phyloP scores from a whole-genome alignment of 30 jellyfish, hydroid and myxozoan species.

The Nemopilema nomurai region DNA sequence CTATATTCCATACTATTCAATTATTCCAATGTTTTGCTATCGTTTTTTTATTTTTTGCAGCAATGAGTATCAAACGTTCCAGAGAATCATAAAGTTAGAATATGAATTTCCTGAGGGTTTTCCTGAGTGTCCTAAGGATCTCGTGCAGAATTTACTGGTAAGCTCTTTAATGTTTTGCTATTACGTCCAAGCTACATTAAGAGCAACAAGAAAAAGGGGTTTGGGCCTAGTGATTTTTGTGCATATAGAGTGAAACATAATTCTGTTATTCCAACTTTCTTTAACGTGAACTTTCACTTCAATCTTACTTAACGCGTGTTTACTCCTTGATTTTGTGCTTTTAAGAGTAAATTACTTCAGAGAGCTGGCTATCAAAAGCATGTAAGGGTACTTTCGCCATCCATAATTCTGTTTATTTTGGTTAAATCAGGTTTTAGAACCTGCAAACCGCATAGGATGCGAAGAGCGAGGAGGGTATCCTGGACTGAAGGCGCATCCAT shows the following conservation, averaged over 20 bases:
- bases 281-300: too few relatives aligned
- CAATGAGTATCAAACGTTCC: conserved; percentile 96
- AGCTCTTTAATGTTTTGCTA: conserved; percentile 3
- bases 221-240: not conserved
- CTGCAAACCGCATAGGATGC: conserved; percentile 85
- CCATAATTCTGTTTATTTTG: not conserved
- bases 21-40: not conserved
- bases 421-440: conserved; percentile 93
- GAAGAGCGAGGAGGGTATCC: conserved; percentile 88
- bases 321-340: too few relatives aligned
- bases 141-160: conserved; percentile 83
- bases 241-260: not conserved
- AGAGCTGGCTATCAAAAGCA: too few relatives aligned
- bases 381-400: too few relatives aligned
- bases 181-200: not conserved
- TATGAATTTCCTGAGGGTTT: conserved; percentile 91
- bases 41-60: conserved; percentile 32
- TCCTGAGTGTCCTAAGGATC: conserved; percentile 80
- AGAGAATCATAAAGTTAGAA: conserved; percentile 87
- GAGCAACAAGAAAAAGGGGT: not conserved
- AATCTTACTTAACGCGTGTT: too few relatives aligned
- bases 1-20: too few relatives aligned
- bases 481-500: conserved; percentile 57
- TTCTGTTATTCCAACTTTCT: too few relatives aligned
- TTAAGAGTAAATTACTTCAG: too few relatives aligned